Evolutionary conservation across 2,888 invertebrate species (phyloP), one percentile per base, ranked within the genome.

Genomic region (Leuctra nigra): DNA sequence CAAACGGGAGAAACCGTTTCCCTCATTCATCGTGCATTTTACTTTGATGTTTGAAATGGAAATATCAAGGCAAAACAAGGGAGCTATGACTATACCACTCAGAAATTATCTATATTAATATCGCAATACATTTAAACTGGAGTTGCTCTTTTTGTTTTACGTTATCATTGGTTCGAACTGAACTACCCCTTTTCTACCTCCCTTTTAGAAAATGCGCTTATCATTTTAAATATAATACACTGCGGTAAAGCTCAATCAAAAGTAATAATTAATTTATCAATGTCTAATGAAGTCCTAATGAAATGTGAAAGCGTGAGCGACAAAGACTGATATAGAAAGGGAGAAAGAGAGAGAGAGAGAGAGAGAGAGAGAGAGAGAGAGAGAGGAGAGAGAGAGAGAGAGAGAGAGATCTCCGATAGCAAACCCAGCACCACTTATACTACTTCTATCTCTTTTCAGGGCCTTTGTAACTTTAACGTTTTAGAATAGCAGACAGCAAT

Each of bases 221-320:
- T 35, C 16, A 25, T 47, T 44, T 52, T 48, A 33, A 52, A 35
- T 57, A 46, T 56, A 61, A 63, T 63, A 63, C 63, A 65, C 65
- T 66, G 67, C 65, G 69, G 67, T 65, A 65, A 65, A 66, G 67
- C 71, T 70, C 71, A 70, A 72, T 71, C 72, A 71, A 69, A 72
- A 70, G 72, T 71, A 71, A 71, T 72, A 72, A 72, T 72, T 71
- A 70, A 72, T 72, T 72, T 72, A 72, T 68, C 67, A 63, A 64
- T 65, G 67, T 66, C 68, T 72, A 71, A 72, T 70, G 70, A 71
- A 72, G 70, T 69, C 69, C 66, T 70, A 70, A 72, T 70, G 72
- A 71, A 71, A 70, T 69, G 68, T 69, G 60, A 60, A 62, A 61
- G 62, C 59, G 64, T 57, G 58, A 62, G 61, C 62, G 63, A 62